Evolutionary conservation across 2,113 vertebrate species (phyloP).

Genomic region (Sapayoa aenigma): DNA sequence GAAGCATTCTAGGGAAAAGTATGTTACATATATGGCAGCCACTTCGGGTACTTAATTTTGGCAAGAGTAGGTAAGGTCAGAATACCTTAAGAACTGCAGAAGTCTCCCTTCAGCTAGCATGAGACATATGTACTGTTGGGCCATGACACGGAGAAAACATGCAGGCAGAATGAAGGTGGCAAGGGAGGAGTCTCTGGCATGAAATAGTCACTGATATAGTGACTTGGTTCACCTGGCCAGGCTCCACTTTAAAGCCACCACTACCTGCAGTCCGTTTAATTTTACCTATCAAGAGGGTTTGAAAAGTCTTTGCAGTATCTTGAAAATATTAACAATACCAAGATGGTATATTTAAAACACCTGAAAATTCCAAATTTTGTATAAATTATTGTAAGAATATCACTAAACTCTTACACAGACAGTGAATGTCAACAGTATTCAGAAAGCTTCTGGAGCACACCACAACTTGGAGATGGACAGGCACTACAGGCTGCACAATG

Average conservation of each 20-base stretch:
- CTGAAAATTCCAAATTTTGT: background rate
- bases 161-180: background rate
- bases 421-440: background rate
- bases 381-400: background rate
- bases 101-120: background rate
- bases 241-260: background rate
- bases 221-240: background rate
- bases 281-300: fast-evolving
- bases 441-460: background rate
- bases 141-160: background rate
- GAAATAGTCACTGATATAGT: fast-evolving
- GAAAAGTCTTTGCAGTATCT: background rate
- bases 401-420: background rate
- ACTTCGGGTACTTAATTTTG: background rate
- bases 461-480: background rate
- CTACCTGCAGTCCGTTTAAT: background rate
- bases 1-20: background rate
- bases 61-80: background rate
- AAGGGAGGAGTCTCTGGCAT: background rate
- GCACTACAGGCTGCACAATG: background rate
- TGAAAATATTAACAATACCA: background rate
- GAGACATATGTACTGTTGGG: background rate
- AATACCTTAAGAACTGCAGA: background rate
- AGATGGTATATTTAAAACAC: background rate
- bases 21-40: background rate